A percentile compares a stretch with the other conserved stretches of the same genome.
Evolutionary conservation across 2,113 vertebrate genomes (phyloP).

Genomic region (Triplophysa siluroides): DNA sequence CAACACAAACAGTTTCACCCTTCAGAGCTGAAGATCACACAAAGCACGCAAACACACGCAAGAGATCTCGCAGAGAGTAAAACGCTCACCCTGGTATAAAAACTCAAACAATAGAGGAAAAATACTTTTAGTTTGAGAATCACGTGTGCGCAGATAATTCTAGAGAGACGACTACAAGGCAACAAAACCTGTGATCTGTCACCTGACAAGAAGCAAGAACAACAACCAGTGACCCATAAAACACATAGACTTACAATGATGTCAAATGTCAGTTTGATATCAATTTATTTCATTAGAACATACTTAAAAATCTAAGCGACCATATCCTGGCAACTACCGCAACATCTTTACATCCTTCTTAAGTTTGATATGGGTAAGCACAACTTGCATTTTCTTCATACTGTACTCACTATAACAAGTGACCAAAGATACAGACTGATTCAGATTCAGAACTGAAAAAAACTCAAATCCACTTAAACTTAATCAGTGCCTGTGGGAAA

Average conservation of each 20-base stretch:
- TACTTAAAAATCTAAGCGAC: too few species aligned
- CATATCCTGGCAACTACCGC: not conserved
- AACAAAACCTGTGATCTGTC: too few species aligned
- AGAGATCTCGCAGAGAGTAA: slow-evolving; percentile 10
- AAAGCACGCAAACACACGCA: not conserved
- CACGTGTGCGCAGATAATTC: not conserved
- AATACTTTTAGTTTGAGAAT: not conserved
- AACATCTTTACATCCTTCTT: too few species aligned
- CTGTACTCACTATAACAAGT: not conserved
- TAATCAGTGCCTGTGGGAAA: slow-evolving; percentile 56
- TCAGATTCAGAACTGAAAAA: slow-evolving; percentile 26
- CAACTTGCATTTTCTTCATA: not conserved
- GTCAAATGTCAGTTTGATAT: too few species aligned
- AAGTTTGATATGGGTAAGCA: not conserved
- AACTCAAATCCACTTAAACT: slow-evolving; percentile 34
- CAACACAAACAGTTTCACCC: slow-evolving; percentile 24
- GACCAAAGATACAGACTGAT: not conserved
- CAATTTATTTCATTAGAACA: too few species aligned
- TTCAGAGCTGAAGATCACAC: not conserved
- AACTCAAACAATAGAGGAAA: not conserved
- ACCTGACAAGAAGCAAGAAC: too few species aligned
- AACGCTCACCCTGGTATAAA: not conserved
- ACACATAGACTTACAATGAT: too few species aligned
- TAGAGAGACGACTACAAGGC: too few species aligned
- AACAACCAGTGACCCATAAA: too few species aligned